phyloP scores from a whole-genome alignment of 1,140 invertebrate species.

The Leucophenga varia region DNA sequence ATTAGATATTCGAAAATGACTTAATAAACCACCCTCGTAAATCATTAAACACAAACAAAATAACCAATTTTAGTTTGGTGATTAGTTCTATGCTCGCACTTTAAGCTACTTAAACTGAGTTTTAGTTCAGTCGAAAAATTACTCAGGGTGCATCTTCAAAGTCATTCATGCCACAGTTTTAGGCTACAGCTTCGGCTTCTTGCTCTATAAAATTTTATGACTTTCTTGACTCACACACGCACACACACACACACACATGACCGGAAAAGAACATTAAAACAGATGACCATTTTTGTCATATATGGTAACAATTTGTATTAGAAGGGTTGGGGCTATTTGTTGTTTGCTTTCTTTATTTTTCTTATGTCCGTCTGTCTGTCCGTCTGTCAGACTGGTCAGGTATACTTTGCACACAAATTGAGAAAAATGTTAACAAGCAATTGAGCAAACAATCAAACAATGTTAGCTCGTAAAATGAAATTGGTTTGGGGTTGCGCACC shows the following conservation, averaged over 20 bases:
- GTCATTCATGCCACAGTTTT: not conserved
- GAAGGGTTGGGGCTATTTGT: no score
- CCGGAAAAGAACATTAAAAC: slow-evolving; percentile 36
- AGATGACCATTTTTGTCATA: slow-evolving; percentile 36
- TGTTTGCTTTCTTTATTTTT: no score
- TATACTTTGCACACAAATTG: slow-evolving; percentile 28
- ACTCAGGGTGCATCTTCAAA: slow-evolving; percentile 13
- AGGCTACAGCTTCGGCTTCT: no score
- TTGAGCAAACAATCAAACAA: slow-evolving; percentile 53
- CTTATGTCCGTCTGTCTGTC: no score
- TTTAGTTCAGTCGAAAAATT: slow-evolving; percentile 51
- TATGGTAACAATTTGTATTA: no score
- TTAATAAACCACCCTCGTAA: no score
- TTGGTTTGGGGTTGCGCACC: not conserved
- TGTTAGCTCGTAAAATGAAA: slow-evolving; percentile 29
- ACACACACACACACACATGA: slow-evolving; percentile 20
- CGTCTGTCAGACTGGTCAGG: no score
- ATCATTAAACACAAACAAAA: no score
- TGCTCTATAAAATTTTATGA: slow-evolving; percentile 50
- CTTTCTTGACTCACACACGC: slow-evolving; percentile 41
- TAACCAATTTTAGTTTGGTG: slow-evolving; percentile 1
- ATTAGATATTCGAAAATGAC: no score
- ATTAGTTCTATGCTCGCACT: no score
- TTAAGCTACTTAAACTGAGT: no score
- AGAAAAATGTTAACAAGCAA: slow-evolving; percentile 53